phyloP scores from a whole-genome alignment of 2,888 invertebrate genomes.

The Napeogenes sylphis region DNA sequence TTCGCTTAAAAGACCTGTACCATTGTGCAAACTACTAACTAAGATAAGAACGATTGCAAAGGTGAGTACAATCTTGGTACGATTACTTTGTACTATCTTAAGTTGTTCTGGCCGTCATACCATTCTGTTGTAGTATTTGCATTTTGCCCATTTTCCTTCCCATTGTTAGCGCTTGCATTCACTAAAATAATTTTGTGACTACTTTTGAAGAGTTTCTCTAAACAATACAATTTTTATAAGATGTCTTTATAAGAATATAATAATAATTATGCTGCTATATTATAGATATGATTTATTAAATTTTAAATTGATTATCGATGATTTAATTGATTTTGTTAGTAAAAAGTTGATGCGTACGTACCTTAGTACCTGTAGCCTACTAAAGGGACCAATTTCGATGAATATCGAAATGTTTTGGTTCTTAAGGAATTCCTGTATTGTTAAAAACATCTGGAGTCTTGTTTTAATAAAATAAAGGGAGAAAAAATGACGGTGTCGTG shows the following conservation, averaged over 20 bases:
- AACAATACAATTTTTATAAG: not conserved
- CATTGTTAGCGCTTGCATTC: slow-evolving; percentile 47
- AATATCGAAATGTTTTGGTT: not conserved
- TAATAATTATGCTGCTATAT: not conserved
- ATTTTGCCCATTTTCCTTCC: slow-evolving; percentile 72
- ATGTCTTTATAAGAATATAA: no score
- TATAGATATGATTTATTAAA: not conserved
- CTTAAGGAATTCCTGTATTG: slow-evolving; percentile 7
- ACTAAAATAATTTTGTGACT: slow-evolving; percentile 34
- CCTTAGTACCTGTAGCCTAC: no score
- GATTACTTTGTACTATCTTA: slow-evolving; percentile 2
- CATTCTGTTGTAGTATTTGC: slow-evolving; percentile 47
- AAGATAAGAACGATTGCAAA: not conserved
- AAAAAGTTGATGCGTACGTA: no score
- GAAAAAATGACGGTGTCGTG: slow-evolving; percentile 21
- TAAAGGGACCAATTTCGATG: no score
- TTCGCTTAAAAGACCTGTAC: not conserved
- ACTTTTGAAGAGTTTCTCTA: not conserved
- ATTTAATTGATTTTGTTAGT: not conserved
- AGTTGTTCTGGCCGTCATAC: slow-evolving; percentile 16
- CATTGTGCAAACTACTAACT: not conserved
- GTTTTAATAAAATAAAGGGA: slow-evolving; percentile 24
- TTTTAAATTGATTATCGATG: not conserved
- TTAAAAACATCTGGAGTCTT: slow-evolving; percentile 19
- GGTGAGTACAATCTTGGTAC: not conserved